Conservation (phyloP, 2,113 vertebrate genomes). For the Sorex araneus region DNA sequence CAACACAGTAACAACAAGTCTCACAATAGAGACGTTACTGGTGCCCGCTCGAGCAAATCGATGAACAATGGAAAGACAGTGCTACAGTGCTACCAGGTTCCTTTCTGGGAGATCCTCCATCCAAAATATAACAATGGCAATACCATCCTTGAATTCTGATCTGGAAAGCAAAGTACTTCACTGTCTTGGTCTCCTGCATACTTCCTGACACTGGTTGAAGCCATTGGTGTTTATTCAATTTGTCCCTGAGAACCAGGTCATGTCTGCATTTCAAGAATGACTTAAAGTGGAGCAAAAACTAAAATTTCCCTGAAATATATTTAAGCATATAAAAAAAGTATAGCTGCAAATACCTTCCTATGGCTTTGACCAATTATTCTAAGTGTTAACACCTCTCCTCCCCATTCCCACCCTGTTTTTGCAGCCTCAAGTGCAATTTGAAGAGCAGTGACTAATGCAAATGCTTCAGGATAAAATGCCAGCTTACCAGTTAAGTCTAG, state of each 20-base stretch:
- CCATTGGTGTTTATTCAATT: not conserved
- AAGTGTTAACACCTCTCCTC: conserved; percentile 6
- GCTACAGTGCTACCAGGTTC: no score
- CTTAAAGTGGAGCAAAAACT: conserved; percentile 5
- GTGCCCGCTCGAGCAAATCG: no score
- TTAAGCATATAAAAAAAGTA: conserved; percentile 34
- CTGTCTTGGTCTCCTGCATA: not conserved
- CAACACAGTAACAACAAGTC: no score
- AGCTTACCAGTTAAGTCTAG: not conserved
- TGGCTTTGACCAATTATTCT: conserved; percentile 16
- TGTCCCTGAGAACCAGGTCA: conserved; percentile 6
- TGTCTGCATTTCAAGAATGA: not conserved
- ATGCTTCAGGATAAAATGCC: not conserved
- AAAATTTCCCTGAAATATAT: not conserved
- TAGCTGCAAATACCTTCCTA: not conserved
- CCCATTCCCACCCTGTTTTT: not conserved
- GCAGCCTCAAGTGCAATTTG: not conserved
- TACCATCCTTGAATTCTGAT: no score
- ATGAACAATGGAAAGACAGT: no score
- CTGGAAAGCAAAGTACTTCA: not conserved
- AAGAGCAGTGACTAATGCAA: not conserved
- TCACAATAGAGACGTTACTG: no score
- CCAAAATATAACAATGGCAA: no score
- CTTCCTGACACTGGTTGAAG: not conserved
- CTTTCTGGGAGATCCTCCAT: no score